A percentile compares a stretch with the other conserved stretches of the same genome.
These are phyloP conservation scores for Lepisosteus osseus DNA, from an alignment of 2,113 vertebrate genomes.

Conservation along the genomic window DNA sequence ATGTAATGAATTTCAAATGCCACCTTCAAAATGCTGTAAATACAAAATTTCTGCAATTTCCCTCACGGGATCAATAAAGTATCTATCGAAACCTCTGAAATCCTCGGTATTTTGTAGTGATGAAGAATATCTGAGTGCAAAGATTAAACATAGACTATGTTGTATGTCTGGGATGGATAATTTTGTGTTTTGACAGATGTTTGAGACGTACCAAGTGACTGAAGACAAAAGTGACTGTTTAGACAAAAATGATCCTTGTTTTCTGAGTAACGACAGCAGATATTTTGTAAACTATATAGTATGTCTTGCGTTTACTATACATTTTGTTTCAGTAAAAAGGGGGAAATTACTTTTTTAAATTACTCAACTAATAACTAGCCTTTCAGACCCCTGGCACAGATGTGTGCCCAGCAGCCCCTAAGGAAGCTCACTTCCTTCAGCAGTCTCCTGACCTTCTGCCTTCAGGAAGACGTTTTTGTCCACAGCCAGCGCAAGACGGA, in stretches of 20 bases:
- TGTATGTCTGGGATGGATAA: no score
- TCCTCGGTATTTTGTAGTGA: not conserved
- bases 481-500: no score
- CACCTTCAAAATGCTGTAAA: no score
- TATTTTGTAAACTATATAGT: not conserved
- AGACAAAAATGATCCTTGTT: not conserved
- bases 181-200: not conserved
- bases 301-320: not conserved
- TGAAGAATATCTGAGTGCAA: not conserved
- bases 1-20: no score
- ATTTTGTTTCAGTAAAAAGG: not conserved
- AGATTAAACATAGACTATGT: not conserved
- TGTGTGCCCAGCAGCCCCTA: no score
- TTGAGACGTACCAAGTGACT: not conserved
- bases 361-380: not conserved
- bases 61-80: no score
- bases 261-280: not conserved
- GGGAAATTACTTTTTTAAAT: not conserved
- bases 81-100: no score
- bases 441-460: no score
- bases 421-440: no score
- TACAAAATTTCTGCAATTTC: no score
- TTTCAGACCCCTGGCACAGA: no score
- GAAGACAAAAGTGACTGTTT: conserved; percentile 1
- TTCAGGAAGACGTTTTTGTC: no score